Base-by-base conservation (phyloP, 2,797 vertebrate species). In the Fistularia commersonii region DNA sequence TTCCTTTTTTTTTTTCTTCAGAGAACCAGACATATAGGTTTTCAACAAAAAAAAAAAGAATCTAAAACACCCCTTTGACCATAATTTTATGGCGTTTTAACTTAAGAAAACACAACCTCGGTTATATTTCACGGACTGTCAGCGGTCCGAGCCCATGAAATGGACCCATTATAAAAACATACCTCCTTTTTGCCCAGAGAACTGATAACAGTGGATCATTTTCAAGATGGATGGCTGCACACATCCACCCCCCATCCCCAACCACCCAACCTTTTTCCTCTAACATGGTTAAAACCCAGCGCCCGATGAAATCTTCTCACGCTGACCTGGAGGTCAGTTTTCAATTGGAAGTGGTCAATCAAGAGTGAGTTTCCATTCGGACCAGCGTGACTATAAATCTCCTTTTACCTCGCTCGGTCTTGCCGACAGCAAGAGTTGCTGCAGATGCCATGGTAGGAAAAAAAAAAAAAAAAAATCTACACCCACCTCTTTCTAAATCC, bases 301-400 rank as follows among this genome's bases (percentile, higher is more conserved):
- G 82, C 66, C 80, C 83, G 84, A 88, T 90, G 76, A 87, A 87
- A 88, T 83, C 81, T 67, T 74, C 74, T 59, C 48, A 45, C 35
- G 62, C 57, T 84, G 87, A 87, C 87, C 84, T 47, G 32, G 10
- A 71, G 86, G 87, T 90, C 87, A 81, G 67, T 71, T 74, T 83
- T 85, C 81, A 83, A 89, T 88, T 83, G 86, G 80, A 87, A 80
- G 64, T 76, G 87, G 87, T 90, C 85, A 89, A 88, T 91, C 88
- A 86, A 79, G 69, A 80, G 66, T 69, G 61, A 81, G 82, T 88
- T 88, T 90, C 77, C 76, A 81, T 81, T 79, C 74, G 69, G 59
- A 58, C 71, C 59, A 72, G 77, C 64, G 55, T 72, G 76, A 73
- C 66, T 73, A 82, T 89, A 84, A 89, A 88, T 88, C 84, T 81